Percentiles rank a stretch among this genome's conserved stretches.
Evolutionary conservation across 2,888 invertebrate genomes (phyloP).

Genomic region (Amphiduros pacificus): DNA sequence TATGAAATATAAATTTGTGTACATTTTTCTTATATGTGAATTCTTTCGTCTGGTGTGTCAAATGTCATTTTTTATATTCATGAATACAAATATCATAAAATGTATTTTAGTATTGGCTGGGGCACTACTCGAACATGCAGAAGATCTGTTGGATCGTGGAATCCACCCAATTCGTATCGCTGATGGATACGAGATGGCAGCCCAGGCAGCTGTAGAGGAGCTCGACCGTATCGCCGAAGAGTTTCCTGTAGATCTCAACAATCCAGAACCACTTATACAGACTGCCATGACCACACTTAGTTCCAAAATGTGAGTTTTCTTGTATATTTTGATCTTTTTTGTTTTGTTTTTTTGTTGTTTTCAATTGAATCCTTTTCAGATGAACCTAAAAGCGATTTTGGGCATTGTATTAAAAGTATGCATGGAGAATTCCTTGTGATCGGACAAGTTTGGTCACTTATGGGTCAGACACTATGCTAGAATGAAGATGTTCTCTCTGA

Average conservation of each 20-base stretch:
- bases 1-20: constrained; percentile 40
- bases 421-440: too few species aligned
- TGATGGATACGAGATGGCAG: constrained; percentile 97
- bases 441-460: too few species aligned
- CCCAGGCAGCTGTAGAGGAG: constrained; percentile 82
- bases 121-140: constrained; percentile 93
- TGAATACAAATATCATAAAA: too few species aligned
- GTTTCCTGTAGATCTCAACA: constrained; percentile 82
- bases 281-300: constrained; percentile 98
- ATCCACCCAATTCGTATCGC: constrained; percentile 99
- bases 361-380: too few species aligned
- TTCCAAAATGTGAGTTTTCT: constrained; percentile 88
- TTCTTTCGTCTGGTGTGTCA: background rate
- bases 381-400: too few species aligned
- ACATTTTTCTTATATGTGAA: background rate
- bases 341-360: too few species aligned
- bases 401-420: too few species aligned
- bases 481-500: too few species aligned
- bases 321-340: too few species aligned
- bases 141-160: constrained; percentile 87
- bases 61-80: background rate
- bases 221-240: constrained; percentile 85
- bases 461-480: too few species aligned
- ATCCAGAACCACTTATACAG: constrained; percentile 83
- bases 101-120: constrained; percentile 74